phyloP scores from a whole-genome alignment of 2,113 vertebrate genomes.

The Ameiurus melas region DNA sequence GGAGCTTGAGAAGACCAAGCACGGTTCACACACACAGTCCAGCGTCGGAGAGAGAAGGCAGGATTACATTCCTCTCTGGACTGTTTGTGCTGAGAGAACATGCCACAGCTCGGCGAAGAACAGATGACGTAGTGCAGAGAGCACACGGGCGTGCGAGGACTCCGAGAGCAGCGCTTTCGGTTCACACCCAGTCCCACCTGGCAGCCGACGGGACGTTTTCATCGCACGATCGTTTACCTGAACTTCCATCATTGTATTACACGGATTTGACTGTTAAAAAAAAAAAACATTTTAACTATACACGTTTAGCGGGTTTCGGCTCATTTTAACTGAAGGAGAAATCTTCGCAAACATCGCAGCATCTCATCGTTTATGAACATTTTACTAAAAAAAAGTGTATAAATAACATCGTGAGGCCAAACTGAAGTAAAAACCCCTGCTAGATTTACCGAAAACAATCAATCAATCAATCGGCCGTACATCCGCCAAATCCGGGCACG shows the following conservation, averaged over 20 bases:
- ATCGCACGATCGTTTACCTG: not conserved
- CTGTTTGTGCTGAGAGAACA: conserved; percentile 43
- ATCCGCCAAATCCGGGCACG: too few species aligned
- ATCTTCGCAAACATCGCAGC: not conserved
- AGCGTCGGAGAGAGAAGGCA: not conserved
- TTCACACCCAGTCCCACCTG: not conserved
- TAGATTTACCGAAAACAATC: not conserved
- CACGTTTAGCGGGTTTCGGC: not conserved
- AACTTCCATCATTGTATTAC: not conserved
- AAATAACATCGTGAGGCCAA: not conserved
- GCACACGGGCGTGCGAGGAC: conserved; percentile 22
- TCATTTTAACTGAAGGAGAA: not conserved
- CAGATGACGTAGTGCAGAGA: conserved; percentile 38
- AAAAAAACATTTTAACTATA: too few species aligned
- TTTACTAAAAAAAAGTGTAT: not conserved
- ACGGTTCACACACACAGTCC: not conserved
- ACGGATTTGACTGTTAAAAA: too few species aligned
- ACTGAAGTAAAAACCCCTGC: not conserved
- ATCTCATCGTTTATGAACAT: not conserved
- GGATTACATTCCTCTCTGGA: conserved; percentile 38
- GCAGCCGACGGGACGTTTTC: not conserved
- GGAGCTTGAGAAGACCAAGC: not conserved
- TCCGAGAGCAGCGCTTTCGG: not conserved
- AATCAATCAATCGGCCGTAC: not conserved
- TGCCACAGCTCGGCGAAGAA: conserved; percentile 42